Base-by-base conservation (phyloP, 2,888 invertebrate species). In the Endomychus coccineus region DNA sequence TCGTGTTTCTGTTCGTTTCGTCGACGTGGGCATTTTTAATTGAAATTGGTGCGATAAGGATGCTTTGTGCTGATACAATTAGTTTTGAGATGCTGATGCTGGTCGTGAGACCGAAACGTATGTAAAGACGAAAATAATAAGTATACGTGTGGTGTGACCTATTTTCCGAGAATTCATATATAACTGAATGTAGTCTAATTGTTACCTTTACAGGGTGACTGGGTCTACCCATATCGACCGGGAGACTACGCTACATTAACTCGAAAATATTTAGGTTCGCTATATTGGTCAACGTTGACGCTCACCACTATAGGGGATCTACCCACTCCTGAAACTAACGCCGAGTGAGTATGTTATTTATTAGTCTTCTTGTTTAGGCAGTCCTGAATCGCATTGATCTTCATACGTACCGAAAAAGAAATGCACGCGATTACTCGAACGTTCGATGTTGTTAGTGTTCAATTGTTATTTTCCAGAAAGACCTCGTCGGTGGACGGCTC, bases 251-350 rank as follows among this genome's bases (percentile, higher is more conserved):
- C 89, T 2, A 86, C 89, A 0, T 73, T 95, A 38, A 87, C 90
- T 4, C 74, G 94, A 55, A 94, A 94, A 68, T 95, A 95, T 66
- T 76, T 95, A 34, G 91, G 90, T 25, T 95, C 92, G 3, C 73
- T 95, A 28, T 95, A 95, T 69, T 95, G 95, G 95, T 94, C 95
- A 2, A 95, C 94, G 1, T 72, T 95, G 44, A 95, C 95, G 0
- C 72, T 95, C 40, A 95, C 95, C 22, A 95, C 95, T 24, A 95
- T 95, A 46, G 95, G 95, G 13, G 95, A 95, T 65, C 76, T 95
- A 46, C 94, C 94, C 2, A 92, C 91, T 3, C 95, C 95, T 1
- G 91, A 92, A 64, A 90, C 91, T 44, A 92, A 94, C 69, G 88
- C 87, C 64, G 90, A 95, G 95, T 95, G 74, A 90, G 94, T 85